A percentile compares a stretch with the other conserved stretches of the same genome.
phyloP scores from a whole-genome alignment of 2,888 invertebrate species.

The Cosmia pyralina region DNA sequence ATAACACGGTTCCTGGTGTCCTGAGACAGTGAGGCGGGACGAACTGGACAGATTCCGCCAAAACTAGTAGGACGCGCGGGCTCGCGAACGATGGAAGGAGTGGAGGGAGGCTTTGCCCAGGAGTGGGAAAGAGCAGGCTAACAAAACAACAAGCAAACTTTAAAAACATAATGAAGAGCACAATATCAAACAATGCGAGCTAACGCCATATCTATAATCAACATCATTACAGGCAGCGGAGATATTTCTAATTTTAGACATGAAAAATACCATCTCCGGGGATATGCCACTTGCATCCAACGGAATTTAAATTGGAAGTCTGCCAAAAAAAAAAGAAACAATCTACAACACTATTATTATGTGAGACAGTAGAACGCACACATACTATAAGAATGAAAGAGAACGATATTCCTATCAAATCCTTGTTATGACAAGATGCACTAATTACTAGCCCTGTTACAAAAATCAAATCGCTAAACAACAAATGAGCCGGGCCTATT shows the following conservation, averaged over 20 bases:
- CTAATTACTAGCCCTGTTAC: not conserved
- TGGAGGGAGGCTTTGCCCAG: not conserved
- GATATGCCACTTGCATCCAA: slow-evolving; percentile 7
- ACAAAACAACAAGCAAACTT: not conserved
- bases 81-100: not conserved
- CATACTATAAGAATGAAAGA: not conserved
- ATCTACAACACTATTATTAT: not conserved
- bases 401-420: not conserved
- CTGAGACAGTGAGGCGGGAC: not conserved
- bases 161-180: not conserved
- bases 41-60: not conserved
- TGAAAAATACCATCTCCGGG: slow-evolving; percentile 4
- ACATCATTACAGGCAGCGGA: not conserved
- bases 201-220: not conserved
- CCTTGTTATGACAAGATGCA: slow-evolving; percentile 5
- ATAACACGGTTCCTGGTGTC: too few relatives aligned
- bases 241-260: slow-evolving; percentile 18
- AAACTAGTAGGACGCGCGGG: not conserved
- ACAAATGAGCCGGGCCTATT: not conserved
- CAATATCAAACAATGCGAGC: not conserved
- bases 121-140: not conserved
- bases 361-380: not conserved
- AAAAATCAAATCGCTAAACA: not conserved
- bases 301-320: slow-evolving; percentile 3
- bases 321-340: slow-evolving; percentile 10